Percentiles rank a stretch among this genome's conserved stretches.
These are phyloP conservation scores for Phocoena sinus DNA, from an alignment of 2,113 vertebrate species.

Conservation along the genomic window DNA sequence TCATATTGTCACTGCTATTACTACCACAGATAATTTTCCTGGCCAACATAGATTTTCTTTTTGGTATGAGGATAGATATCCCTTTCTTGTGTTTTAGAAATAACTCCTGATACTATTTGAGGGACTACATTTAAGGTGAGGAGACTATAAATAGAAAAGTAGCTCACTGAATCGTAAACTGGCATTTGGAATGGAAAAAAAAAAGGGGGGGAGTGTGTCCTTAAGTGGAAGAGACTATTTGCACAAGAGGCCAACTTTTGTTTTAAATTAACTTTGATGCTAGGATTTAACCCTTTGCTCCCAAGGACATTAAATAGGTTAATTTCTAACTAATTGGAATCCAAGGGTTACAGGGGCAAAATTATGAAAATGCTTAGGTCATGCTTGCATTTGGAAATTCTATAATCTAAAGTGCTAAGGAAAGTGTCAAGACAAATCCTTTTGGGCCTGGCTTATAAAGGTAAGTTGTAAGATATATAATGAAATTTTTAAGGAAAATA, in stretches of 20 bases:
- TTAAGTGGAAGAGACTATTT: conserved; percentile 51
- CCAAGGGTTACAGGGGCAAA: background rate
- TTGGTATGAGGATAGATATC: background rate
- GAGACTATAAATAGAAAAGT: conserved; percentile 50
- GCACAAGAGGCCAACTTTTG: conserved; percentile 26
- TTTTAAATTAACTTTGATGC: conserved; percentile 59
- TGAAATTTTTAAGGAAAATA: background rate
- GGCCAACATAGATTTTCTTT: background rate
- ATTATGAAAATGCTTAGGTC: conserved; percentile 29
- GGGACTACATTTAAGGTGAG: background rate
- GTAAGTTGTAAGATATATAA: background rate
- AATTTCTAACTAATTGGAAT: conserved; percentile 40
- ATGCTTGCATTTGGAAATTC: conserved; percentile 25
- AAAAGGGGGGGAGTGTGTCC: background rate
- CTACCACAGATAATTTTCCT: background rate
- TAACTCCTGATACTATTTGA: background rate
- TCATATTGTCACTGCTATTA: background rate
- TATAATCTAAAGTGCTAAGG: background rate
- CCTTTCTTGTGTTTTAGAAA: conserved; percentile 40
- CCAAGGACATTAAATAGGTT: conserved; percentile 12
- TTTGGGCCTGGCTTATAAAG: background rate
- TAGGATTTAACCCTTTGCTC: conserved; percentile 57
- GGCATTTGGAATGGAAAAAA: conserved; percentile 40
- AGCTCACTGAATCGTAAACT: conserved; percentile 39
- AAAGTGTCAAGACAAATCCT: conserved; percentile 5